Evolutionary conservation across 2,797 vertebrate species (phyloP), one percentile per base, ranked within the genome.

Genomic region (Echeneis naucrates): DNA sequence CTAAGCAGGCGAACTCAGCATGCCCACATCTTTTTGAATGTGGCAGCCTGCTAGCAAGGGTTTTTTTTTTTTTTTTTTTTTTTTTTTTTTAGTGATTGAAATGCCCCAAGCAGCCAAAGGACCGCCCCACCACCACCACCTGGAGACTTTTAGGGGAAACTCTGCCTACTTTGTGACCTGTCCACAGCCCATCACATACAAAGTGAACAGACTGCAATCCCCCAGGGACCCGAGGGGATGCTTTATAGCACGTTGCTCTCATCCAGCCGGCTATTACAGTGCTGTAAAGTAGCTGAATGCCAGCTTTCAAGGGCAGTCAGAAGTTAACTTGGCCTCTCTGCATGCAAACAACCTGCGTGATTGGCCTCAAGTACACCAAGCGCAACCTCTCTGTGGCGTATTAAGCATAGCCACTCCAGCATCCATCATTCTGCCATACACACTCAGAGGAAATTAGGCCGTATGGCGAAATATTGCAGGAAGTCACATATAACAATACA

Each of bases 291-390:
- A 64, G 58, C 55, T 16, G 24, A 56, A 26, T 66, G 79, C 75
- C 54, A 82, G 75, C 40, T 81, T 82, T 86, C 88, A 89, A 91
- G 87, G 89, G 66, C 82, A 75, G 60, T 57, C 54, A 56, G 60
- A 80, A 58, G 68, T 61, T 60, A 72, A 72, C 77, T 81, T 56
- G 63, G 51, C 62, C 69, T 73, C 67, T 75, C 67, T 66, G 58
- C 69, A 66, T 68, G 76, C 78, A 73, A 32, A 26, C 73, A 42
- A 65, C 12, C 62, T 45, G 70, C 72, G 45, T 76, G 82, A 82
- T 67, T 87, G 73, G 68, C 14, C 75, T 83, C 45, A 57, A 76
- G 78, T 68, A 48, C 69, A 52, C 30, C 1, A 73, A 72, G 65
- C 35, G 27, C 68, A 69, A 56, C 45, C 58, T 70, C 64, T 75